Percentiles rank a stretch among this genome's conserved stretches.
These are phyloP conservation scores for Pachypeltis micranthus DNA, from an alignment of 1,140 invertebrate genomes.

Conservation along the genomic window DNA sequence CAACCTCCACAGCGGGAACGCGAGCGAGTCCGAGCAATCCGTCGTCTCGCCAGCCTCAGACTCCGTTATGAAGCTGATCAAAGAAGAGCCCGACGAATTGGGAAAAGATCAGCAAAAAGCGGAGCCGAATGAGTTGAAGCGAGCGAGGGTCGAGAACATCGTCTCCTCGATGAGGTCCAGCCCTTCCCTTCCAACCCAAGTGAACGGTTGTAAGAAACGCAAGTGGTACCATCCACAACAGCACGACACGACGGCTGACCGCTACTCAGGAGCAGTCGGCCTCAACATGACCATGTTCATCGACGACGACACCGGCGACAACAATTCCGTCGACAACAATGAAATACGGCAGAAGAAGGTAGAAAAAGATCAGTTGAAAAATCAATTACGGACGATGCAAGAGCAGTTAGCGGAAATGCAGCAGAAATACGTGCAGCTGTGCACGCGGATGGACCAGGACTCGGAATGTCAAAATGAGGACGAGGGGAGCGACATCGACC, in stretches of 20 bases:
- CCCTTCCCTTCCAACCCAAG: conserved; percentile 54
- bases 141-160: conserved; percentile 87
- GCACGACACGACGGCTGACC: conserved; percentile 60
- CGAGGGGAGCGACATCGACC: conserved; percentile 57
- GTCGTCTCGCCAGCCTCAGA: conserved; percentile 48
- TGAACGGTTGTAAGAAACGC: conserved; percentile 88
- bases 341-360: conserved; percentile 66
- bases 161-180: conserved; percentile 82
- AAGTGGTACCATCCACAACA: conserved; percentile 95
- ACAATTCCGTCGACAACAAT: conserved; percentile 52
- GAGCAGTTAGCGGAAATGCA: conserved; percentile 82
- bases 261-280: conserved; percentile 44
- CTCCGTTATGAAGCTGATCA: conserved; percentile 20
- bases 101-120: conserved; percentile 38
- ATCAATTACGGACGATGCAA: conserved; percentile 73
- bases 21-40: conserved; percentile 52
- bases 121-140: conserved; percentile 59
- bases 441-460: conserved; percentile 67
- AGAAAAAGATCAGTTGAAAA: conserved; percentile 71
- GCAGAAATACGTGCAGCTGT: conserved; percentile 76
- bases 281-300: conserved; percentile 36
- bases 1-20: conserved; percentile 37
- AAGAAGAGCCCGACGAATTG: conserved; percentile 41
- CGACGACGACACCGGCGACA: conserved; percentile 57
- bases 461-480: conserved; percentile 58